phyloP scores from a whole-genome alignment of 2,113 vertebrate species.

The Centropus bengalensis region DNA sequence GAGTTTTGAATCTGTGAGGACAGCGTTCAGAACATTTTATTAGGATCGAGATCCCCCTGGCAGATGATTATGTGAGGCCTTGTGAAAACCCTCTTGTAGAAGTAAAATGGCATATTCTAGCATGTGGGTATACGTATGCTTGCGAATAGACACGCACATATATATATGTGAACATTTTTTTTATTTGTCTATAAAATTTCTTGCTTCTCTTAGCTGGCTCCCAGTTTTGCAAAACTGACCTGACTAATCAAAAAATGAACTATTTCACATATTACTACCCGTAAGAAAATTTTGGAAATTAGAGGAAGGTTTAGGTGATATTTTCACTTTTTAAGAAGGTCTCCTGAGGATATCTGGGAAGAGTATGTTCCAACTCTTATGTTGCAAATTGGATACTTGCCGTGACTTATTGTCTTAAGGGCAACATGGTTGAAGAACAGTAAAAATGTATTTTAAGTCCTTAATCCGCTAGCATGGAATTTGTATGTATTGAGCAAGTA shows the following conservation, averaged over 20 bases:
- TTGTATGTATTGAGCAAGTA: background rate
- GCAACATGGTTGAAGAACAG: background rate
- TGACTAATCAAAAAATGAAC: background rate
- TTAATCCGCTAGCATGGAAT: background rate
- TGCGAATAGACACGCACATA: background rate
- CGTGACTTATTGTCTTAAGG: background rate
- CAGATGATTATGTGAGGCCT: background rate
- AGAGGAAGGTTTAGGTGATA: background rate
- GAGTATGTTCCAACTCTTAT: background rate
- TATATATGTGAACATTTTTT: background rate
- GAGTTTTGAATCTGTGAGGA: background rate
- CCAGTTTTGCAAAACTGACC: background rate
- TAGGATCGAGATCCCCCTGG: background rate
- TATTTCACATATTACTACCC: background rate
- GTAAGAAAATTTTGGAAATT: background rate
- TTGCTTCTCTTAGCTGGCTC: background rate
- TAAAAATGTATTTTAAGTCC: background rate
- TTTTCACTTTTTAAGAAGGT: background rate
- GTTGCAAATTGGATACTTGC: background rate
- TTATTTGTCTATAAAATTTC: background rate
- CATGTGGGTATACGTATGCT: background rate
- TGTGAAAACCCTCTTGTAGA: background rate
- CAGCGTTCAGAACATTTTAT: background rate
- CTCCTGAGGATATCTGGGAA: background rate
- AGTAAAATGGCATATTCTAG: background rate